These are phyloP conservation scores for Anagyrus pseudococci DNA, from an alignment of 2,888 invertebrate species.

Conservation along the genomic window DNA sequence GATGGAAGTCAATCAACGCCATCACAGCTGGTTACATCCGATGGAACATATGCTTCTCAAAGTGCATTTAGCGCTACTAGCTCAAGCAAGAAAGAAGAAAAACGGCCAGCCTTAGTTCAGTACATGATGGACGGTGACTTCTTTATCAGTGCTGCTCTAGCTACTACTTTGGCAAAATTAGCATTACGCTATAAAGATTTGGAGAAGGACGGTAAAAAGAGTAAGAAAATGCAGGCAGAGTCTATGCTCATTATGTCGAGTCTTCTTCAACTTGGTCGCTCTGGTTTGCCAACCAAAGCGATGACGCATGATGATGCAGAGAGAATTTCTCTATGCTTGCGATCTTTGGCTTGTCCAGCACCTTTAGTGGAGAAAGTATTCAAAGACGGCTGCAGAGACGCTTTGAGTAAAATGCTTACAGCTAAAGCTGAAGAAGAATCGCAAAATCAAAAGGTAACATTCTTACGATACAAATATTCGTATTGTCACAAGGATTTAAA, in stretches of 20 bases:
- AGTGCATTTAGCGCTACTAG: conserved; percentile 89
- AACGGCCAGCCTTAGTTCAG: conserved; percentile 81
- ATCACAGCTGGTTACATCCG: conserved; percentile 90
- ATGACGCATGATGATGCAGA: conserved; percentile 97
- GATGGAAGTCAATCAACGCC: conserved; percentile 50
- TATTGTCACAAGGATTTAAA: background rate
- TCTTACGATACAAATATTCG: background rate
- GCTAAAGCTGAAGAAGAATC: conserved; percentile 79
- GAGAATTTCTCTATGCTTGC: conserved; percentile 82
- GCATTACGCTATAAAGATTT: conserved; percentile 67
- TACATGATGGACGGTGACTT: conserved; percentile 95
- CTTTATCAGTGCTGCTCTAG: conserved; percentile 92
- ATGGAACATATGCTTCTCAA: conserved; percentile 98
- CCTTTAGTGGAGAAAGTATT: conserved; percentile 75
- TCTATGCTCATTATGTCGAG: conserved; percentile 89
- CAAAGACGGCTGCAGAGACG: conserved; percentile 75
- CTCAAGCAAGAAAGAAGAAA: conserved; percentile 68
- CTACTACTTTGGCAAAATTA: conserved; percentile 90
- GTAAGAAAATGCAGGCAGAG: conserved; percentile 74
- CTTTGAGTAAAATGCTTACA: conserved; percentile 82
- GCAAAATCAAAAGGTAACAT: conserved; percentile 64
- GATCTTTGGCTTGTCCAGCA: conserved; percentile 75
- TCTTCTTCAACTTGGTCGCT: conserved; percentile 79
- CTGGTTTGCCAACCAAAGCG: conserved; percentile 71
- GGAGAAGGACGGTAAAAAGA: conserved; percentile 50